Evolutionary conservation across 92 coral and sea anemone species (phyloP), one percentile per base, ranked within the genome.

Genomic region (Actinostola sp.): DNA sequence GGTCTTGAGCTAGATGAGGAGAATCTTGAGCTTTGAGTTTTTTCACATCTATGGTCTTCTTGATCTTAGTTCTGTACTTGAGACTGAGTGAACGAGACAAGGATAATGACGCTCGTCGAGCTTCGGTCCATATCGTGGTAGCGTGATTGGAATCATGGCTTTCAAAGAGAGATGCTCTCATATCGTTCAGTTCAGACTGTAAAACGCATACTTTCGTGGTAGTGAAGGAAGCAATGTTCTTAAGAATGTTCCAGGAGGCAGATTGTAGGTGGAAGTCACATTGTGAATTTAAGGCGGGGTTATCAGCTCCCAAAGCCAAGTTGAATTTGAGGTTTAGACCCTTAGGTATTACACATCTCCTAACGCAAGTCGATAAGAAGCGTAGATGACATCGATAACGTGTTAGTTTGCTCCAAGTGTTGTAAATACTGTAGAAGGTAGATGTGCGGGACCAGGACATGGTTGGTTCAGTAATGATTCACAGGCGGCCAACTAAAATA

Each of bases 401-500:
- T n/a, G 29, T 23, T 0, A 53, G 29, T 53, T 53, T 53, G 27
- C 60, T 53, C 60, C 60, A 53, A 27, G 60, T 53, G 29, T 53
- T 53, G 60, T 53, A 53, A 3, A 53, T 53, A 23, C 29, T 53
- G 0, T 9, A n/a, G 31, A 17, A 53, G 8, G 60, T 53, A 9
- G 60, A 2, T 53, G 60, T 17, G 3, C 0, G 0, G 27, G 60
- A 53, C 60, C 60, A 53, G 60, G 60, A 53, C 60, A 53, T 53
- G 60, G 60, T 53, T 53, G 60, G 60, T 2, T 53, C 60, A 53
- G 27, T 4, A 53, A 19, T 53, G 60, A 53, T 53, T 53, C 60
- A 23, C 60, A 53, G 60, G 24, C n/a, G 54, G 24, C 54, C 54
- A 48, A 48, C 54, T 48, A 48, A 36, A 36, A 11, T 36, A 11